Percentiles rank a stretch among this genome's conserved stretches.
These are phyloP conservation scores for Poeciliopsis infans DNA, from an alignment of 2,797 vertebrate genomes.

Conservation along the genomic window DNA sequence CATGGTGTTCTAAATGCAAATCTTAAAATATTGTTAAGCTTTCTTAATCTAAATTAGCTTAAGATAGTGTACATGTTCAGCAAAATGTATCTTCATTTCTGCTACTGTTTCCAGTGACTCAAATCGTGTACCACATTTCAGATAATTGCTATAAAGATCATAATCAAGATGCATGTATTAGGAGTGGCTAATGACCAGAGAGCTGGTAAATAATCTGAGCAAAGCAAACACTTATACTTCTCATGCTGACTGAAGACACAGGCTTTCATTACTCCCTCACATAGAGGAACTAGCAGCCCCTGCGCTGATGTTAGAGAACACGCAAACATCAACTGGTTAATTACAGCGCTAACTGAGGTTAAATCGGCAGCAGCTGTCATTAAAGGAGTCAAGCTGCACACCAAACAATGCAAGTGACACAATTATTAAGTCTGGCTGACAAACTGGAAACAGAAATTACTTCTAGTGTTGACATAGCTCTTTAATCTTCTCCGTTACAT, in stretches of 20 bases:
- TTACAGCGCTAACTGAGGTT: constrained; percentile 65
- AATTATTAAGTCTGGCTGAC: constrained; percentile 71
- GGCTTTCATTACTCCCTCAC: constrained; percentile 33
- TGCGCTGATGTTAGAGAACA: constrained; percentile 34
- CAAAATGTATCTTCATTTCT: constrained; percentile 23
- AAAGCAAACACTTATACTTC: constrained; percentile 47
- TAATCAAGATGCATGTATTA: constrained; percentile 62
- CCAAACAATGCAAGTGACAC: constrained; percentile 57
- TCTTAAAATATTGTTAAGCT: constrained; percentile 31
- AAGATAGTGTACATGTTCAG: constrained; percentile 19
- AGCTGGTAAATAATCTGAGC: constrained; percentile 55
- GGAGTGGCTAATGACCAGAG: constrained; percentile 47
- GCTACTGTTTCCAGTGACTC: constrained; percentile 30
- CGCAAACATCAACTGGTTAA: constrained; percentile 71
- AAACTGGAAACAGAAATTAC: constrained; percentile 60
- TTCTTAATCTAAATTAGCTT: constrained; percentile 30
- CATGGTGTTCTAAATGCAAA: constrained; percentile 39
- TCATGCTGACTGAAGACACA: constrained; percentile 39
- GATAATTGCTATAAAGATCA: constrained; percentile 56
- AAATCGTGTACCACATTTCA: constrained; percentile 39
- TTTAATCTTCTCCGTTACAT: constrained; percentile 40
- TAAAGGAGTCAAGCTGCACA: constrained; percentile 57
- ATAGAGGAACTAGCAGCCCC: constrained; percentile 22
- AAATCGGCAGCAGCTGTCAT: constrained; percentile 69
- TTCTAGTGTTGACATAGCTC: constrained; percentile 50